Percentiles rank a stretch among this genome's conserved stretches.
phyloP scores from a whole-genome alignment of 1,140 invertebrate species.

The Ephestia elutella region DNA sequence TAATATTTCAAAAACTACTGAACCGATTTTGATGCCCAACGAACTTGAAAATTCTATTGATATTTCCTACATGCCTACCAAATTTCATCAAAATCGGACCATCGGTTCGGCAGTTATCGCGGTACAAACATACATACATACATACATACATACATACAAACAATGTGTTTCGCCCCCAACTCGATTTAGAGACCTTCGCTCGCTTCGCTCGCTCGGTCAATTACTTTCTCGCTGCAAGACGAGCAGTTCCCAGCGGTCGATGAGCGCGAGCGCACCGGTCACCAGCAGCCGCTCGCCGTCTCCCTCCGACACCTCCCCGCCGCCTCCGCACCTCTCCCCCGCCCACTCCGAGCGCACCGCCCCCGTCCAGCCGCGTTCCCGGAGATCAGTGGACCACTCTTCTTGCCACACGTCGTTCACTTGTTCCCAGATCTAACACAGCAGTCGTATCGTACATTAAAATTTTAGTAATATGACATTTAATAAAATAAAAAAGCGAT shows the following conservation, averaged over 20 bases:
- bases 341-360: conserved; percentile 10
- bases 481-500: too few species aligned
- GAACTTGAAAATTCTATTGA: too few species aligned
- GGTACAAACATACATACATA: too few species aligned
- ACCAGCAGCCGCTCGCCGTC: conserved; percentile 28
- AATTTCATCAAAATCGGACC: too few species aligned
- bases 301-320: neutral
- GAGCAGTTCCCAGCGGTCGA: conserved; percentile 39
- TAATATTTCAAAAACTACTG: too few species aligned
- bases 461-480: neutral
- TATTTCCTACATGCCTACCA: too few species aligned
- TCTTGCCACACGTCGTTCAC: neutral
- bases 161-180: too few species aligned
- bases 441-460: neutral
- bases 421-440: conserved; percentile 1
- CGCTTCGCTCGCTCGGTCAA: too few species aligned
- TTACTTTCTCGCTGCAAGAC: conserved; percentile 30
- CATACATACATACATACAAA: too few species aligned
- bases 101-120: too few species aligned
- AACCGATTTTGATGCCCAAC: too few species aligned
- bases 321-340: conserved; percentile 12
- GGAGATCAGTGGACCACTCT: neutral
- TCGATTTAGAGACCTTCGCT: too few species aligned
- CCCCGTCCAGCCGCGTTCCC: conserved; percentile 15
- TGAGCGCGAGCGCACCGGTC: conserved; percentile 33